Evolutionary conservation across 2,797 vertebrate species (phyloP), one percentile per base, ranked within the genome.

Genomic region (Sitta carolinensis): DNA sequence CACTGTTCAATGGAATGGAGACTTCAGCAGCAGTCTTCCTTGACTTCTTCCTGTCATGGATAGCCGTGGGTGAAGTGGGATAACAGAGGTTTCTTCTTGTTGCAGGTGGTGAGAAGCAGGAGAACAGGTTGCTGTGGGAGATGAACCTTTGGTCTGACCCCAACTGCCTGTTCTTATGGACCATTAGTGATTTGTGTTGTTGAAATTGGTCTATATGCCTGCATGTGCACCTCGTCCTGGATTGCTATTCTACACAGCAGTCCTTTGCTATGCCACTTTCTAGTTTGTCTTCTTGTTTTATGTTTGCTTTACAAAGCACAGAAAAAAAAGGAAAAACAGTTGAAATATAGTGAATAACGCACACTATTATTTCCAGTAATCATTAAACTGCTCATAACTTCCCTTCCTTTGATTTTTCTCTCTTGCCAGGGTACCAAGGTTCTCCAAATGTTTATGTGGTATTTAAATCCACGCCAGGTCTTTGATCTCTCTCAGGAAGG

Each of bases 361-460:
- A 40, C 7, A 40, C 7, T 70, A 7, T 69, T 79, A 18, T 29
- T 87, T 94, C 50, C 74, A 73, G 32, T 63, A 66, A 59, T 75
- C 11, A 19, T 66, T 29, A 57, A 34, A 34, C 32, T 78, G 34
- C 61, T 84, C 5, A 16, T 58, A 50, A 63, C 48, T 66, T 72
- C 51, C 12, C 34, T 74, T 89, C 11, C n/a, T 90, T 82, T 43
- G 62, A 10, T 89, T 93, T 88, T 77, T 84, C n/a, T 86, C 5
- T 91, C 14, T 73, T 89, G 62, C 16, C 48, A 99, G 99, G 99
- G 99, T 95, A 99, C 98, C 85, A 99, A 99, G 97, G 98, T 99
- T 95, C 97, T 99, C 30, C 99, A 99, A 98, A 99, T 99, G 98
- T 99, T 99, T 97, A 99, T 99, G 99, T 99, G 99, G 99, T 99